Conservation (phyloP, 2,888 invertebrate species). For the Alloplasta piceator region DNA sequence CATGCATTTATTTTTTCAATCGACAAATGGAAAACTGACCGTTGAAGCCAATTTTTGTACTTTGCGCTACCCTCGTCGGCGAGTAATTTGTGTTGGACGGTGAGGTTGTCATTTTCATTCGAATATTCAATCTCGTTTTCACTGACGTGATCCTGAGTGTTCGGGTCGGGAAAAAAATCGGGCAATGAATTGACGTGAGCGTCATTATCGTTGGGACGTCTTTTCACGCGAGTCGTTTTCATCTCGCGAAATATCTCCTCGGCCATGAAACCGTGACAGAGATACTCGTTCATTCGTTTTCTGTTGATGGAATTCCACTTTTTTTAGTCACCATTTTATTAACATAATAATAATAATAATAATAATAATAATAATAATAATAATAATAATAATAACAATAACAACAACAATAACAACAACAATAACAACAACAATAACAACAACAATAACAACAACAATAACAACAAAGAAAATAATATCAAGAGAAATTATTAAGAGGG, state of each 20-base stretch:
- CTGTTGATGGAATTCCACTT: slow-evolving; percentile 80
- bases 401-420: too few species aligned
- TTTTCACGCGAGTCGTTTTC: slow-evolving; percentile 81
- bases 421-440: too few species aligned
- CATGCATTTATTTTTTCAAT: slow-evolving; percentile 8
- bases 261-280: slow-evolving; percentile 90
- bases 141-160: slow-evolving; percentile 68
- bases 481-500: too few species aligned
- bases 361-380: background rate
- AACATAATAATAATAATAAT: background rate
- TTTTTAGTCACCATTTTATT: background rate
- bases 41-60: slow-evolving; percentile 90
- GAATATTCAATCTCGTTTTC: slow-evolving; percentile 73
- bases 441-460: too few species aligned
- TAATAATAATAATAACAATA: slow-evolving; percentile 27
- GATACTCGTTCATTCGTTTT: slow-evolving; percentile 91
- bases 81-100: slow-evolving; percentile 85
- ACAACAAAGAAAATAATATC: too few species aligned
- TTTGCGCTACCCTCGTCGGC: slow-evolving; percentile 89
- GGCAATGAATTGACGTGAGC: slow-evolving; percentile 71
- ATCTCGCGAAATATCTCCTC: slow-evolving; percentile 89
- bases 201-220: slow-evolving; percentile 82
- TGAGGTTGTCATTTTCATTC: slow-evolving; percentile 75
- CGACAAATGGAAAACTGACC: slow-evolving; percentile 83
- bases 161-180: slow-evolving; percentile 70